A percentile compares a stretch with the other conserved stretches of the same genome.
Conservation (phyloP, 92 coral and sea anemone species). For the Heliopora coerulea region DNA sequence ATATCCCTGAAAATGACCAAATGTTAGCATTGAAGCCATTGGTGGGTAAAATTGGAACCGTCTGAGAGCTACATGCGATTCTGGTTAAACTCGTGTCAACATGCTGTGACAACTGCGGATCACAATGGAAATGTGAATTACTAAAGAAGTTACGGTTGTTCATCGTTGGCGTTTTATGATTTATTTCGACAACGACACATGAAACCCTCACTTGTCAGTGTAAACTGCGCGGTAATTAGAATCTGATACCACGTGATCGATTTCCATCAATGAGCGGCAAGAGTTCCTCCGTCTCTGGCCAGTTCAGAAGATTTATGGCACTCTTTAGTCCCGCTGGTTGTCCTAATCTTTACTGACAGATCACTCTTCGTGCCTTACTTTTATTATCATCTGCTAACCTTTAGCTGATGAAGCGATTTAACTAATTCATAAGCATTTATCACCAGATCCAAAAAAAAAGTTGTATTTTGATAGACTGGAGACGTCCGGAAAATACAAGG, state of each 20-base stretch:
- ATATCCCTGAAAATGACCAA: constrained; percentile 38
- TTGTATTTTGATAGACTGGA: too few relatives aligned
- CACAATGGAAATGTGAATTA: constrained; percentile 71
- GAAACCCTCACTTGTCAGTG: constrained; percentile 57
- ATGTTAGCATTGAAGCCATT: constrained; percentile 44
- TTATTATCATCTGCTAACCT: constrained; percentile 5
- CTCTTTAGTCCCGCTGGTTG: constrained; percentile 14
- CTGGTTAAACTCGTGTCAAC: constrained; percentile 71
- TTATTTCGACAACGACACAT: constrained; percentile 96
- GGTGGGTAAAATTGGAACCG: constrained; percentile 27
- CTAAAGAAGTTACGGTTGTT: constrained; percentile 81
- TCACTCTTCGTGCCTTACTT: constrained; percentile 17
- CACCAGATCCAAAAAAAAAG: not conserved
- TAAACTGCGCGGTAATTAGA: constrained; percentile 34
- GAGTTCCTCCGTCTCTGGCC: constrained; percentile 53
- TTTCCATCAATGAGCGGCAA: constrained; percentile 65
- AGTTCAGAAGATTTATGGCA: constrained; percentile 40
- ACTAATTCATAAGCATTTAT: constrained; percentile 3
- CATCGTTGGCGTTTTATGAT: constrained; percentile 97
- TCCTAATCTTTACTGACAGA: constrained; percentile 42
- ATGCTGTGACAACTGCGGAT: constrained; percentile 73
- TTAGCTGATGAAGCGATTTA: not conserved
- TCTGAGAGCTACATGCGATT: constrained; percentile 42
- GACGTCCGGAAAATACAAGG: too few relatives aligned
- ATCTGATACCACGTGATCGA: constrained; percentile 71